Base-by-base conservation (phyloP, 2,888 invertebrate species). In the Aleiodes testaceus region DNA sequence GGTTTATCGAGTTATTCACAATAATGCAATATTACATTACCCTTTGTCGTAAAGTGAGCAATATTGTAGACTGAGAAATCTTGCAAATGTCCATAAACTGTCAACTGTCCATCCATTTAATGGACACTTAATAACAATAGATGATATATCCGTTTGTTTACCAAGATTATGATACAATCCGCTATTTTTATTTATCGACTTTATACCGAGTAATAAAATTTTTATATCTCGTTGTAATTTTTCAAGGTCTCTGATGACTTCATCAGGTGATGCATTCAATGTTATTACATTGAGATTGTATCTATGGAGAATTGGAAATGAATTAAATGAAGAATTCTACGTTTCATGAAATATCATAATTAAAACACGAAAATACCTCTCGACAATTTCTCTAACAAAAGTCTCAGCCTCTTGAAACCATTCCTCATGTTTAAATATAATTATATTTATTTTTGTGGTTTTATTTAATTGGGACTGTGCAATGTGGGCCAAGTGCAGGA, bases 401-500 rank as follows among this genome's bases (percentile, higher is more conserved):
- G 69, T 7, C 7, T 73, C 74, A 9, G 44, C 20, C 6, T 69
- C 53, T 16, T 18, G 6, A 5, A 50, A 44, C 9, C 53, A 12
- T 2, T 50, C 30, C 14, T 74, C 72, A 1, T 36, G n/a, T 18
- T 70, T 66, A 4, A 76, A 74, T 63, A 59, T 72, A 18, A 80
- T 11, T 1, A 69, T 73, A 16, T 70, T 71, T 4, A 78, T 61
- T 55, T 71, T 36, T 18, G 30, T n/a, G n/a, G 47, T 11, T 11
- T 45, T 63, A 3, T 50, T 26, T 9, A 16, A 52, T 66, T 6
- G 65, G 18, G 22, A 11, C 1, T 6, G 4, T 1, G 64, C 78
- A 44, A 81, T 69, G 14, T 81, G 78, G 20, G 78, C 81, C 2
- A 85, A 73, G 64, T 84, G 83, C 30, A 81, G 36, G 12, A 83